Conservation (phyloP, 2,113 vertebrate species). For the Eolophus roseicapilla region DNA sequence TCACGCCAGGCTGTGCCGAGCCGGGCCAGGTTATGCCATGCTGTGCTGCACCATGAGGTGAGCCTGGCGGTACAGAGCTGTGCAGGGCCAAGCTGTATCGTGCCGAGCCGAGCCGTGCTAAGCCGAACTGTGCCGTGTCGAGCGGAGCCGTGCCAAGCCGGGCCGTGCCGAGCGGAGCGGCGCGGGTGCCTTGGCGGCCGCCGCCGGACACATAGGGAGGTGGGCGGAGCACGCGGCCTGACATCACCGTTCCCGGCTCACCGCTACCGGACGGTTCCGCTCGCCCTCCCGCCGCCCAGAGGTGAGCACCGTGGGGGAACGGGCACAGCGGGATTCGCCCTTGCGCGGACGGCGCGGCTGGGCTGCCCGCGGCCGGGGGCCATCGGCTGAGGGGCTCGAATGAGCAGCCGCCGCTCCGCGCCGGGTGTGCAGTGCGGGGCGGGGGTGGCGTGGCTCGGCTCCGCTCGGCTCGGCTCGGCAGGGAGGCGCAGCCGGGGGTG, state of each 20-base stretch:
- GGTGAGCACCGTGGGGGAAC: not conserved
- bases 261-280: not conserved
- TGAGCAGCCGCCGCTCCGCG: not conserved
- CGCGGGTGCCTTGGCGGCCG: not conserved
- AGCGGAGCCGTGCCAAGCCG: fast-evolving
- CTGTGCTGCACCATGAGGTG: not conserved
- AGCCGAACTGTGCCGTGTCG: too few species aligned
- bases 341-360: not conserved
- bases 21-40: not conserved
- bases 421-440: not conserved
- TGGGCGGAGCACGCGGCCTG: slow-evolving; percentile 28
- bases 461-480: not conserved
- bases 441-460: not conserved
- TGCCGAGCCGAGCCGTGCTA: not conserved
- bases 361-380: not conserved
- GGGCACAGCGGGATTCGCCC: not conserved
- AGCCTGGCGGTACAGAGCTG: not conserved
- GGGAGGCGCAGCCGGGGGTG: not conserved
- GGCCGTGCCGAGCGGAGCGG: not conserved
- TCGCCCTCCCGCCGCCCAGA: slow-evolving; percentile 4
- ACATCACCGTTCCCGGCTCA: not conserved
- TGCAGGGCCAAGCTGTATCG: not conserved
- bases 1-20: not conserved
- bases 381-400: not conserved
- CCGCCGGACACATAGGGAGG: not conserved